These are phyloP conservation scores for Laticauda laticaudata DNA, from an alignment of 2,113 vertebrate genomes.

Conservation along the genomic window DNA sequence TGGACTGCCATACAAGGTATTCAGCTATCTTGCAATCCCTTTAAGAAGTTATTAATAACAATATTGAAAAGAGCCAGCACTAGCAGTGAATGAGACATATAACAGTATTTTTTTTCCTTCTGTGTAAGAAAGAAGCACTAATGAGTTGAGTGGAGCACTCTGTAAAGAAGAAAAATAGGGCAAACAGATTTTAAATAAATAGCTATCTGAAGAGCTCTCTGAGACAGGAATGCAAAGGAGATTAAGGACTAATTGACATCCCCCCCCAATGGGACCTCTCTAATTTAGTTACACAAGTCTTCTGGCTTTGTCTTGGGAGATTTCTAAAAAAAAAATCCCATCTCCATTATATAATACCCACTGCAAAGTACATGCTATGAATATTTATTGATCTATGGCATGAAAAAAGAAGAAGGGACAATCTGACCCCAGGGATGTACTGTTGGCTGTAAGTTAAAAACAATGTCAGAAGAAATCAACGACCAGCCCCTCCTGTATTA, in stretches of 20 bases:
- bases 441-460: not conserved
- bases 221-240: not conserved
- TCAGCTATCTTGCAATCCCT: not conserved
- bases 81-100: not conserved
- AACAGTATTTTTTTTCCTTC: not conserved
- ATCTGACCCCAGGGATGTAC: not conserved
- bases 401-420: not conserved
- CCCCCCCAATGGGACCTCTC: not conserved
- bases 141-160: not conserved
- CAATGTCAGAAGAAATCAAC: not conserved
- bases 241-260: not conserved
- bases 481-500: not conserved
- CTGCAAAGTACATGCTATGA: not conserved
- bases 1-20: not conserved
- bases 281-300: not conserved
- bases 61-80: not conserved
- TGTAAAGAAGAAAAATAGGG: not conserved
- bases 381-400: not conserved
- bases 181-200: not conserved
- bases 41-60: not conserved
- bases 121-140: not conserved
- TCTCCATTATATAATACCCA: not conserved
- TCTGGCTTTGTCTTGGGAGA: not conserved
- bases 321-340: not conserved
- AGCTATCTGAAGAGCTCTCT: not conserved